phyloP scores from a whole-genome alignment of 2,113 vertebrate genomes.

The Cyphomyrus plagiostoma region DNA sequence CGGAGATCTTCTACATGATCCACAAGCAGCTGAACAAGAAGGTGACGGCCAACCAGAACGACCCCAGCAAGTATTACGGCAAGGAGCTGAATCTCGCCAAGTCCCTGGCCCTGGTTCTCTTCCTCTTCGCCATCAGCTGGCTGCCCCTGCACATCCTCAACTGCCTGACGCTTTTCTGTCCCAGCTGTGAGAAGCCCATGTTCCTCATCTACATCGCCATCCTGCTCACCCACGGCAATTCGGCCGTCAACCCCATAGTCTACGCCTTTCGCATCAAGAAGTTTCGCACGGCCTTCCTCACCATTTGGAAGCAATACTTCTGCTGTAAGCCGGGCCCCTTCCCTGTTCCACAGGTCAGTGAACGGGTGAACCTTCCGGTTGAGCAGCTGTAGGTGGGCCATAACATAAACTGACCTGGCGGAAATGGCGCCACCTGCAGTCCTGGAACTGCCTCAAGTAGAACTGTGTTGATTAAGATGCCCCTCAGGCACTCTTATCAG shows the following conservation, averaged over 20 bases:
- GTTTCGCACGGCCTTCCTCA: constrained; percentile 83
- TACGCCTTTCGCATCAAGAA: constrained; percentile 94
- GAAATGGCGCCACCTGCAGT: not conserved
- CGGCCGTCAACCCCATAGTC: constrained; percentile 92
- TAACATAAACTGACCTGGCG: not conserved
- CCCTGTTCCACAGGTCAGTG: constrained; percentile 54
- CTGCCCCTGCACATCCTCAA: constrained; percentile 89
- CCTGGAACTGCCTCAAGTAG: not conserved
- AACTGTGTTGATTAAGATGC: not conserved
- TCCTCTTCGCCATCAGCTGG: constrained; percentile 89
- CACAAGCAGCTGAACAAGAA: constrained; percentile 91
- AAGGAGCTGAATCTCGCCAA: constrained; percentile 96
- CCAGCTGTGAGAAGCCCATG: constrained; percentile 64
- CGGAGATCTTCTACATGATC: constrained; percentile 96
- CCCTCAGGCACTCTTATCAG: not conserved
- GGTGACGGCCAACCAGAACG: constrained; percentile 65
- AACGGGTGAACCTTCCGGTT: constrained; percentile 52
- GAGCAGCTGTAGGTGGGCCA: constrained; percentile 31
- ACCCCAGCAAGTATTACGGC: constrained; percentile 89
- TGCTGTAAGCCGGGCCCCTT: constrained; percentile 66
- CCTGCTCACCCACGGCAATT: constrained; percentile 91
- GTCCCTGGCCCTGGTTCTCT: constrained; percentile 86
- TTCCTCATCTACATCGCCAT: constrained; percentile 80
- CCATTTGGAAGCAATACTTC: constrained; percentile 89
- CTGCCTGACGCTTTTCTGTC: constrained; percentile 88